Conservation (phyloP, 1,140 invertebrate genomes). For the Plodia interpunctella region DNA sequence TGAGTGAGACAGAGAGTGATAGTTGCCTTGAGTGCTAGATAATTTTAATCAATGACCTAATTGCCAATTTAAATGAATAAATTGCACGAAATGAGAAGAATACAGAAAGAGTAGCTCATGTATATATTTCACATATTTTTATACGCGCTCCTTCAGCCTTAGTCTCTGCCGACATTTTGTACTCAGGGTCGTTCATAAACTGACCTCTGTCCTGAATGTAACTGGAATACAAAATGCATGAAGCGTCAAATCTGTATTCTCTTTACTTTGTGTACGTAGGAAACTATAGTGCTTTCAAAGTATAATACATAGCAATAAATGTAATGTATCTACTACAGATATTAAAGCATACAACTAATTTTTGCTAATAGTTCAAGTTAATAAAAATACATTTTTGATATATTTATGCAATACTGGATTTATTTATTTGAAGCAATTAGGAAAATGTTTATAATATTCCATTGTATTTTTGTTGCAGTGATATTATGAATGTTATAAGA, state of each 20-base stretch:
- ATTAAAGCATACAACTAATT: conserved; percentile 1
- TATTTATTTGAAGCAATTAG: conserved; percentile 70
- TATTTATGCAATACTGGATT: conserved; percentile 60
- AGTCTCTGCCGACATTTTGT: too few species aligned
- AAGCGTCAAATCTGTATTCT: background rate
- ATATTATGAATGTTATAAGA: conserved; percentile 76
- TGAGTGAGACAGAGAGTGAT: conserved; percentile 32
- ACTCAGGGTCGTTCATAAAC: background rate
- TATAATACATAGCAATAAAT: conserved; percentile 11
- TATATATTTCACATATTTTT: background rate
- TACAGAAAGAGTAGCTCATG: background rate
- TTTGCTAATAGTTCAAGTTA: conserved; percentile 12
- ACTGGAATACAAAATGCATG: conserved; percentile 18
- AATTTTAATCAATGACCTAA: conserved; percentile 31
- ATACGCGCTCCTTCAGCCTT: background rate
- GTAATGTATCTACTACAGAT: background rate
- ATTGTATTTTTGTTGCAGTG: conserved; percentile 76
- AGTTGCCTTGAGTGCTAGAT: conserved; percentile 28
- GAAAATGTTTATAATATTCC: conserved; percentile 72
- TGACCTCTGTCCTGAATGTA: conserved; percentile 18
- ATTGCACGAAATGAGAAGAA: background rate
- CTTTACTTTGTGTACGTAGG: background rate
- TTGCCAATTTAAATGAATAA: conserved; percentile 19
- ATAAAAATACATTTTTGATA: conserved; percentile 38
- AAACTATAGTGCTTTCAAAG: conserved; percentile 6